Evolutionary conservation across 1,140 invertebrate species (phyloP), one percentile per base, ranked within the genome.

Genomic region (Listronotus oregonensis): DNA sequence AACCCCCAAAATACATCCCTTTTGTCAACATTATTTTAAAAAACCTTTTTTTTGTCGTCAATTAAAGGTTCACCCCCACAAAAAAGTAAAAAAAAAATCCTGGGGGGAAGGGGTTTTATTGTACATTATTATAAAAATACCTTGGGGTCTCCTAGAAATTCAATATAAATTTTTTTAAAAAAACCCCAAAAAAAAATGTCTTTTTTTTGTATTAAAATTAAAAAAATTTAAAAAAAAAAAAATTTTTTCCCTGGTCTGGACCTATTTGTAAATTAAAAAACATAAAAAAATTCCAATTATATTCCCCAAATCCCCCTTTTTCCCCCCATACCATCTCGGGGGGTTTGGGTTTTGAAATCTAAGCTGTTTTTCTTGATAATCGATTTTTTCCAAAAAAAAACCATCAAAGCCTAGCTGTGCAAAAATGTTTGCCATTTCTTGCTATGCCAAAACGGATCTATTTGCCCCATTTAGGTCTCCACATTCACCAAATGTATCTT

Each of bases 81-180:
- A 0, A 90, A 79, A 0, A 91, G 80, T 97, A 95, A 76, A 95
- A 98, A 75, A 94, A 96, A 79, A 94, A 97, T 0, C 92, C 93
- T 6, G 85, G 82, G 0, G 94, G 95, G 94, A 88, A 0, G 83
- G 83, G 75, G 96, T 96, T 3, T 83, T 86, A 69, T 94, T 93
- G 75, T 85, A 92, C 6, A 93, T 75, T 0, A 87, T 82, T 0
- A 90, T 91, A 52, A 93, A 93, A 7, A 93, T 77, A 67, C 89
- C 80, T 85, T 82, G 0, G 79, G 71, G 12, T 80, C 73, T 8
- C 85, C 86, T 87, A 69, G 8, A 79, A 79, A 27, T 27, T 27
- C 5, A 27, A 27, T 1, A 27, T 1, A 27, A 27, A 27, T 27
- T 3, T 27, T n/a, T n/a, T n/a, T n/a, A 27, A 1, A 27, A 27